Conservation (phyloP, 2,113 vertebrate species). For the Cyprinodon variegatus region DNA sequence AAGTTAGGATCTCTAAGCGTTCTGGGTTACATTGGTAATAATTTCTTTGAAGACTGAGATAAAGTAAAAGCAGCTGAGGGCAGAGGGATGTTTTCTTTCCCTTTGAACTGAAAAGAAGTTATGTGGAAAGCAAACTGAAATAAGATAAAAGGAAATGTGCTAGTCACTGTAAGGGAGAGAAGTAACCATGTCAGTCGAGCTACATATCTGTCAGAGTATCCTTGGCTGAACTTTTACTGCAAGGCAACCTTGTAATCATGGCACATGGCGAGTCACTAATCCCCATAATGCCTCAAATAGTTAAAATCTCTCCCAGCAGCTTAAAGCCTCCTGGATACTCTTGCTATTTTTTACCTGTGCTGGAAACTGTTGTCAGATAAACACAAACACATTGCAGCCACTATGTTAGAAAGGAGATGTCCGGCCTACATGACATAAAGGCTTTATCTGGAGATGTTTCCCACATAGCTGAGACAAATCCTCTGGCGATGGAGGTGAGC, state of each 20-base stretch:
- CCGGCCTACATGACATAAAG: conserved; percentile 13
- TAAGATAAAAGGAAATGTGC: conserved; percentile 19
- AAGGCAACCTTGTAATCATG: conserved; percentile 13
- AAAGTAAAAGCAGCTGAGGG: neutral
- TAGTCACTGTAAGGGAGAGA: neutral
- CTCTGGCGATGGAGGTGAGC: neutral
- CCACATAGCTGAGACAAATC: neutral
- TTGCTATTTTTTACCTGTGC: conserved; percentile 21
- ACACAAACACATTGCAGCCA: conserved; percentile 4
- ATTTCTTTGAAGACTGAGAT: neutral
- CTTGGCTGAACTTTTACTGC: conserved; percentile 10
- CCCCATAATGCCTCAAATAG: conserved; percentile 39
- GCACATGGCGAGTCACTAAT: conserved; percentile 29
- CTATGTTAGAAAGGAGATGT: neutral
- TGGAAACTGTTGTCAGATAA: conserved; percentile 11
- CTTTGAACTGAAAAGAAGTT: neutral
- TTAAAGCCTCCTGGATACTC: neutral
- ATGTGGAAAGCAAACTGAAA: neutral
- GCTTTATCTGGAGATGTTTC: neutral
- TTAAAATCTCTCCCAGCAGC: conserved; percentile 23
- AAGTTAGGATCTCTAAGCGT: neutral
- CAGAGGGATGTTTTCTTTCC: neutral
- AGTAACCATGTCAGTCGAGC: neutral
- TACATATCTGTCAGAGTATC: neutral
- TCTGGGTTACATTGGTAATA: neutral